A percentile compares a stretch with the other conserved stretches of the same genome.
Conservation (phyloP, 2,797 vertebrate species). For the Danio albolineatus region DNA sequence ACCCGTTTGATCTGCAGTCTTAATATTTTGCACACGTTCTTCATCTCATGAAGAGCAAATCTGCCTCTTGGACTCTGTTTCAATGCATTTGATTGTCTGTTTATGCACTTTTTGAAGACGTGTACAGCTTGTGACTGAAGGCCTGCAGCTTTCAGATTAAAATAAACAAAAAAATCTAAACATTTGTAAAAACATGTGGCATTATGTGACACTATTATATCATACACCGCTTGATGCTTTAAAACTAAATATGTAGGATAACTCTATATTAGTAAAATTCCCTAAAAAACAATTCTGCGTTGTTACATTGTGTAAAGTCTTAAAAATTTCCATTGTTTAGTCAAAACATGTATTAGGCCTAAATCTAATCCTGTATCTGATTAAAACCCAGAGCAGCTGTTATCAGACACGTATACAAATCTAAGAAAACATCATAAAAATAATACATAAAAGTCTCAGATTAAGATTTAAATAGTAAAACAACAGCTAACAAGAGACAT, state of each 20-base stretch:
- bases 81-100: background rate
- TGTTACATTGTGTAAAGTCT: background rate
- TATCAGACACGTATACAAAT: background rate
- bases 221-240: background rate
- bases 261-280: background rate
- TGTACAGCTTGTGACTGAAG: background rate
- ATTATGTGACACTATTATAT: background rate
- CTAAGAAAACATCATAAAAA: background rate
- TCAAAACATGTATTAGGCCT: background rate
- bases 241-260: background rate
- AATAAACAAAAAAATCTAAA: no score
- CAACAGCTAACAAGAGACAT: background rate
- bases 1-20: background rate
- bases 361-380: background rate
- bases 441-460: background rate
- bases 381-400: constrained; percentile 7
- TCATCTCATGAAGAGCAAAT: background rate
- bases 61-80: background rate
- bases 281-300: background rate
- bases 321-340: background rate
- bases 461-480: background rate
- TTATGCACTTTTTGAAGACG: background rate
- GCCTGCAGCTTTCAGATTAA: background rate
- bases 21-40: background rate
- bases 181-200: background rate